Evolutionary conservation across 2,888 invertebrate species (phyloP), one percentile per base, ranked within the genome.

Genomic region (Oxytorus armatus): DNA sequence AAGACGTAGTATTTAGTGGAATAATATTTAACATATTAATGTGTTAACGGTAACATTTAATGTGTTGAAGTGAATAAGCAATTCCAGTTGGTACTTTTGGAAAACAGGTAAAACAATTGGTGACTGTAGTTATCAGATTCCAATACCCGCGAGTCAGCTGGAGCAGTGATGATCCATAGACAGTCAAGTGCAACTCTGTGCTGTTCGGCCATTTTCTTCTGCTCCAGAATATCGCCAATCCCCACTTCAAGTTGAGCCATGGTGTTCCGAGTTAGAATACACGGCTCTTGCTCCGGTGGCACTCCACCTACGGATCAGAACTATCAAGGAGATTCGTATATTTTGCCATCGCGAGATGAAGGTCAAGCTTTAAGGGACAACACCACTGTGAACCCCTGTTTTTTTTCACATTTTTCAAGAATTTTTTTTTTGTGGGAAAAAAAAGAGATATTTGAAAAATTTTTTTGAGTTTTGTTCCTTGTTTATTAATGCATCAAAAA

Each of bases 91-190:
- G 29, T 4, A 29, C 29, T 29, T 3, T 29, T 29, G 5, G 5
- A 29, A 3, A 36, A 8, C 1, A 36, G 36, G 36, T 36, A 36
- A 1, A 8, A n/a, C n/a, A 8, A 36, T 8, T 36, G 10, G 4
- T 36, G 1, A 36, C 10, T 36, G 36, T 36, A 36, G 36, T 39
- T 42, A 59, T 59, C 42, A 5, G 65, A 78, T 51, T 42, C 89
- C 92, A 91, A 90, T 86, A 96, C 96, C 94, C 94, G 95, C 93
- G 95, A 95, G 11, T 93, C 93, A 7, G 93, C 92, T 69, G 93
- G 91, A 1, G 96, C 96, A 14, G 93, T 93, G 69, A 96, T 95
- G 76, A 93, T 93, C 96, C 96, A 96, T 90, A 96, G 94, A 90
- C 96, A 96, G 88, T 96, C 96, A 57, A 96, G 91, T 0, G 95